phyloP scores from a whole-genome alignment of 2,797 vertebrate genomes.

The Parotocinclus haroldoi region DNA sequence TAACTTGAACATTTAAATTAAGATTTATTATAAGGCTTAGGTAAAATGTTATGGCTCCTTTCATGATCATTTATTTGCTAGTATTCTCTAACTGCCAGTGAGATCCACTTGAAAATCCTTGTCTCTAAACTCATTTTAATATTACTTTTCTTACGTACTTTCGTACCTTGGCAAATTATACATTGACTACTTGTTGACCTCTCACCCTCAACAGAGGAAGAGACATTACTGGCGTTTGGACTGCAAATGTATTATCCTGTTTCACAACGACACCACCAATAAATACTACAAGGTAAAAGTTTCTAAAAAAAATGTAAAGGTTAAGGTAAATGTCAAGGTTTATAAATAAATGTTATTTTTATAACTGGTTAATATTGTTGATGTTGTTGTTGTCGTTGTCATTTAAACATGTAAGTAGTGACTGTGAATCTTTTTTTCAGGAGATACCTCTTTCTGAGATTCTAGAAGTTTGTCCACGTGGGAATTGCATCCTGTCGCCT shows the following conservation, averaged over 20 bases:
- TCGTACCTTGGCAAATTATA: conserved; percentile 21
- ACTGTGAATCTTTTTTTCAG: conserved; percentile 54
- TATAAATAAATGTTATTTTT: too few relatives aligned
- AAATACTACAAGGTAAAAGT: conserved; percentile 86
- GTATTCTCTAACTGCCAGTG: too few relatives aligned
- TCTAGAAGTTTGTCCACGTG: conserved; percentile 75
- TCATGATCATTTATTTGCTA: too few relatives aligned
- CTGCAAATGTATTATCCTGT: conserved; percentile 89
- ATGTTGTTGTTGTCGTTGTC: background rate
- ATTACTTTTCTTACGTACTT: too few relatives aligned
- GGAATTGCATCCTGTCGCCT: conserved; percentile 74
- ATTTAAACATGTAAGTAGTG: background rate
- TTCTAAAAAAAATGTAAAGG: too few relatives aligned
- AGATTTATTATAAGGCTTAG: too few relatives aligned
- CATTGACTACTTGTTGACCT: conserved; percentile 48
- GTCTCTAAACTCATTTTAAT: too few relatives aligned
- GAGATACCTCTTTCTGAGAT: conserved; percentile 89
- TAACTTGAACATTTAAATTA: too few relatives aligned
- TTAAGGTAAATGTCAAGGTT: too few relatives aligned
- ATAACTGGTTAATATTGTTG: background rate
- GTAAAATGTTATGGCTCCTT: too few relatives aligned
- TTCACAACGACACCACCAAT: conserved; percentile 89
- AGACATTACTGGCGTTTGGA: conserved; percentile 90
- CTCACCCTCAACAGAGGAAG: conserved; percentile 76
- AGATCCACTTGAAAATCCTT: too few relatives aligned